Base-by-base conservation (phyloP, 1,140 invertebrate species). In the Drosophila punjabiensis region DNA sequence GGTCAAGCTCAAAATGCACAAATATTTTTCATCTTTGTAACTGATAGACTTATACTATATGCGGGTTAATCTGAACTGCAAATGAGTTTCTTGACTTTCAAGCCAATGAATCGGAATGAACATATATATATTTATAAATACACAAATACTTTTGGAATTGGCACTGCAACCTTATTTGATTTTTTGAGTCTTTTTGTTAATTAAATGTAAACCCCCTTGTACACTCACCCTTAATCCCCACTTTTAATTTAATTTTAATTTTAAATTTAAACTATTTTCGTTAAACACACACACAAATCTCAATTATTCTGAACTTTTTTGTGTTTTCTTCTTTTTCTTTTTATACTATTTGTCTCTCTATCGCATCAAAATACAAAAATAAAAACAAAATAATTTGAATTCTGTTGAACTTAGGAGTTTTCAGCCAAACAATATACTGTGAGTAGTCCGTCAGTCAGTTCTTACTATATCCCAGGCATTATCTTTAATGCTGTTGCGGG, bases 361-460 rank as follows among this genome's bases (percentile, higher is more conserved):
- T 74, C 39, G 55, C 70, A 74, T 73, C 70, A 74, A 77, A 67
- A 45, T 16, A 48, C 45, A 48, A 41, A 65, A 50, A 50, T 2
- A 2, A 56, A 55, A 55, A 13, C 20, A 8, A 75, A 39, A 59
- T 74, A 82, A 73, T 74, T 83, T 63, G 56, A 71, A 82, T 62
- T 67, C 68, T 80, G 68, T 71, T 71, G 64, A 70, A 63, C 82
- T 81, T 93, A 93, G 92, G 92, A 93, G 82, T 93, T 93, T 91
- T 93, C 92, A 87, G 55, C 92, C 77, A 93, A 91, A 69, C 90
- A 92, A 90, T 93, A 93, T 93, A 93, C 92, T 91, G 92, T 93
- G 92, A 93, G 92, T 93, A 93, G 91, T 81, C 73, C 73, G 55
- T 47, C 52, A 35, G 60, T 43, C 66, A 70, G 82, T 76, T 74